Evolutionary conservation across 2,888 invertebrate genomes (phyloP), one percentile per base, ranked within the genome.

Genomic region (Drosophila antonietae): DNA sequence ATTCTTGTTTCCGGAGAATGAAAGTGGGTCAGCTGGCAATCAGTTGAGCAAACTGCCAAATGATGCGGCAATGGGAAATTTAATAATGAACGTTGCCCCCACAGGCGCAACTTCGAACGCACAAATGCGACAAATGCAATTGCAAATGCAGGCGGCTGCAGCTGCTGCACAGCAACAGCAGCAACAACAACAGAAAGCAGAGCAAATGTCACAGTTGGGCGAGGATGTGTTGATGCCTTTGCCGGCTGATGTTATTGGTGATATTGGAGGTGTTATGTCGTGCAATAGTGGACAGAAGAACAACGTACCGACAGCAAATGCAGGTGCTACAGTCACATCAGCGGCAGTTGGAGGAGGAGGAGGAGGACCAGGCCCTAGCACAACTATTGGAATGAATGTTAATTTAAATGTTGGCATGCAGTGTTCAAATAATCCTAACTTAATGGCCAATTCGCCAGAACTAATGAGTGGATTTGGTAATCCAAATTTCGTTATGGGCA

Each of bases 1-100:
- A 92, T 96, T 98, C 94, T 93, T 98, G 64, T 98, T 98, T 93
- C 97, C 97, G 0, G 98, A 98, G 90, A 95, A 95, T 62, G 89
- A 89, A 20, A 35, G 33, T 14, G 51, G 51, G 2, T 14, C 51
- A 2, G 1, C 51, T 1, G 20, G 33, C 35, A 75, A 64, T 56
- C 72, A 81, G 28, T 47, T 77, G 31, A 66, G 57, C 28, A 90
- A 85, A 35, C 28, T 80, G 35, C 44, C 75, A 7, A 76, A 75
- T 57, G 73, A 69, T 39, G 49, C 81, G 33, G 56, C 65, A 15
- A 68, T 75, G 51, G 51, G 60, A 9, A 88, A 79, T 31, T 44
- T 88, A 2, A 73, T 89, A 49, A 83, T 89, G 57, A 83, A 72
- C 53, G 73, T 86, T 51, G 49, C 31, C 12, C 49, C 49, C 59